A percentile compares a stretch with the other conserved stretches of the same genome.
Evolutionary conservation across 2,888 invertebrate genomes (phyloP).

Genomic region (Holacanthella duospinosa): DNA sequence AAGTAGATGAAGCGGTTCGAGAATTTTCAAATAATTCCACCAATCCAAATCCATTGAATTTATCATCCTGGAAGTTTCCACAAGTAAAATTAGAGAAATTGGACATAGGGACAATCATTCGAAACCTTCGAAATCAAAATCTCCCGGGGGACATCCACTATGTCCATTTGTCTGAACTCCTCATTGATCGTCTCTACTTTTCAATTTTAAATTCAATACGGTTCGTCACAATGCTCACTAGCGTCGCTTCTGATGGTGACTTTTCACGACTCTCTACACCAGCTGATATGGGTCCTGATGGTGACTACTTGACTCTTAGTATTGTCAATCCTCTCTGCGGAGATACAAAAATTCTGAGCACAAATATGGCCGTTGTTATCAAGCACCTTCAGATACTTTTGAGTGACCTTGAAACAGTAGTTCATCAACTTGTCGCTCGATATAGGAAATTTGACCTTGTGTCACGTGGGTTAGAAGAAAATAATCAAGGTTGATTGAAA

Average conservation of each 20-base stretch:
- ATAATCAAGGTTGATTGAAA: neutral
- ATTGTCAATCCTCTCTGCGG: neutral
- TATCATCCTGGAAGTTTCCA: slow-evolving; percentile 27
- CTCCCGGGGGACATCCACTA: slow-evolving; percentile 15
- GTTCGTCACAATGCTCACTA: slow-evolving; percentile 6
- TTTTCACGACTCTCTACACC: neutral
- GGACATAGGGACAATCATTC: slow-evolving; percentile 17
- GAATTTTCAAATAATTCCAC: slow-evolving; percentile 13
- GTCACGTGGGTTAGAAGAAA: neutral
- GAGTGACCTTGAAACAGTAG: neutral
- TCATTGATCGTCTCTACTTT: slow-evolving; percentile 24
- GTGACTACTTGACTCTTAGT: neutral
- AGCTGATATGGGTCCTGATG: neutral
- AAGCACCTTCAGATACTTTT: neutral
- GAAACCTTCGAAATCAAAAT: slow-evolving; percentile 10
- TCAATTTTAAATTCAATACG: slow-evolving; percentile 15
- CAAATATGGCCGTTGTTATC: neutral
- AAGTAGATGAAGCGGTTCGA: slow-evolving; percentile 18
- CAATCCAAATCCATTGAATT: slow-evolving; percentile 5
- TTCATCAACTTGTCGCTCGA: neutral
- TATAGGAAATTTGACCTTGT: neutral
- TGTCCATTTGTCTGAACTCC: slow-evolving; percentile 20
- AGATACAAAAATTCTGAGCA: neutral
- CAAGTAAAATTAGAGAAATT: slow-evolving; percentile 20
- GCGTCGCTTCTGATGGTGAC: neutral